Conservation (phyloP, 2,113 vertebrate species). For the Cinclus cinclus region DNA sequence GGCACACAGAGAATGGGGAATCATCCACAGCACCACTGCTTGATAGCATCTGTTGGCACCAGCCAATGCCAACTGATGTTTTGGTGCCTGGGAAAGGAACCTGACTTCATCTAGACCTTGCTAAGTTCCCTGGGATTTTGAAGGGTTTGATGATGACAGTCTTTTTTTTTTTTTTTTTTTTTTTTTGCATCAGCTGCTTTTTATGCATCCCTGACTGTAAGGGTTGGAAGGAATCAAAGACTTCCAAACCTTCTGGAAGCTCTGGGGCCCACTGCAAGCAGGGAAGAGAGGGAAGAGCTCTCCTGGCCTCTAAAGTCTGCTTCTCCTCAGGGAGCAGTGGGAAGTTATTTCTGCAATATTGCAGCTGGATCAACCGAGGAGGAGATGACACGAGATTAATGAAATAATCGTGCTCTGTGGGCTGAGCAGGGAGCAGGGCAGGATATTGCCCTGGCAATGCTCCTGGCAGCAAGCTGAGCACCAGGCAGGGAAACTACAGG, state of each 20-base stretch:
- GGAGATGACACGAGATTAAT: not conserved
- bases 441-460: not conserved
- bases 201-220: constrained; percentile 17
- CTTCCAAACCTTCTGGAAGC: constrained; percentile 2
- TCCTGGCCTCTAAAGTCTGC: not conserved
- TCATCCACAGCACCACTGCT: not conserved
- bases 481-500: not conserved
- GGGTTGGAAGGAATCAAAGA: constrained; percentile 26
- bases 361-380: not conserved
- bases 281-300: not conserved
- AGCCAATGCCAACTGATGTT: not conserved
- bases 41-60: not conserved
- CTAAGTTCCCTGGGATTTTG: constrained; percentile 7
- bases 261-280: not conserved
- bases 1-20: constrained; percentile 24
- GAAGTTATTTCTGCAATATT: constrained; percentile 52
- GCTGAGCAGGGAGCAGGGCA: not conserved
- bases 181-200: not conserved
- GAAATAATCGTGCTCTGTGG: not conserved
- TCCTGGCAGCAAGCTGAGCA: not conserved
- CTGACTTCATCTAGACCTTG: constrained; percentile 5
- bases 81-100: constrained; percentile 16
- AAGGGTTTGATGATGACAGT: constrained; percentile 42
- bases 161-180: too few relatives aligned
- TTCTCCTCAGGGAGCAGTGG: not conserved